Percentiles rank a stretch among this genome's conserved stretches.
Evolutionary conservation across 2,113 vertebrate genomes (phyloP).

Genomic region (Sebastes schlegelii): DNA sequence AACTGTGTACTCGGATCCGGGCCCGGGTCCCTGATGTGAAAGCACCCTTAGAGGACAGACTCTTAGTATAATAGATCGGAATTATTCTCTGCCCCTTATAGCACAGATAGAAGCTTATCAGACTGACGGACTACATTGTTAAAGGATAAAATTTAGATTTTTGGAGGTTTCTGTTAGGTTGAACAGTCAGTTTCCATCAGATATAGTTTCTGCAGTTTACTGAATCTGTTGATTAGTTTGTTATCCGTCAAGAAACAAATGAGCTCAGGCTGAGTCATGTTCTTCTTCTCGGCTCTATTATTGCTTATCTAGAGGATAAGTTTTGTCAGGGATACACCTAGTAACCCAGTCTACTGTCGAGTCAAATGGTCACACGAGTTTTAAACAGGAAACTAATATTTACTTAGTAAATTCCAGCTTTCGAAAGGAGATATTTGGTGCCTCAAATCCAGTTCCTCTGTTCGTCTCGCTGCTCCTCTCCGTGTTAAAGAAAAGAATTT

Average conservation of each 20-base stretch:
- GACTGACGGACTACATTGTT: conserved; percentile 8
- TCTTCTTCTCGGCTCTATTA: background rate
- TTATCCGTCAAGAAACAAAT: background rate
- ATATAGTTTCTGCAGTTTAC: background rate
- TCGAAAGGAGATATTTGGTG: conserved; percentile 60
- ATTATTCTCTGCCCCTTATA: background rate
- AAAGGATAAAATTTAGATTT: conserved; percentile 8
- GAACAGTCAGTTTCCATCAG: background rate
- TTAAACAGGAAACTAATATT: conserved; percentile 80
- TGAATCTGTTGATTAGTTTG: conserved; percentile 1
- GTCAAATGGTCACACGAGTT: conserved; percentile 47
- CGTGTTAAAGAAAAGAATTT: conserved; percentile 75
- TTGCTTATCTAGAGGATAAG: background rate
- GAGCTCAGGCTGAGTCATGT: conserved; percentile 23
- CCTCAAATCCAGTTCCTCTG: conserved; percentile 51
- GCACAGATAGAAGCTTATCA: conserved; percentile 19
- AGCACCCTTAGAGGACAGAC: too few relatives aligned
- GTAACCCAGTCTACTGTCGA: conserved; percentile 31
- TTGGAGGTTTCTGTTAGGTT: background rate
- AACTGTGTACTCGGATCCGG: too few relatives aligned
- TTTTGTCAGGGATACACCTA: conserved; percentile 38
- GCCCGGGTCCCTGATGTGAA: too few relatives aligned
- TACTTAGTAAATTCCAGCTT: conserved; percentile 76
- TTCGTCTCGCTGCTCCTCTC: conserved; percentile 49
- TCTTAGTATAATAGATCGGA: background rate